Conservation (phyloP, 2,113 vertebrate genomes). For the Oncorhynchus nerka region DNA sequence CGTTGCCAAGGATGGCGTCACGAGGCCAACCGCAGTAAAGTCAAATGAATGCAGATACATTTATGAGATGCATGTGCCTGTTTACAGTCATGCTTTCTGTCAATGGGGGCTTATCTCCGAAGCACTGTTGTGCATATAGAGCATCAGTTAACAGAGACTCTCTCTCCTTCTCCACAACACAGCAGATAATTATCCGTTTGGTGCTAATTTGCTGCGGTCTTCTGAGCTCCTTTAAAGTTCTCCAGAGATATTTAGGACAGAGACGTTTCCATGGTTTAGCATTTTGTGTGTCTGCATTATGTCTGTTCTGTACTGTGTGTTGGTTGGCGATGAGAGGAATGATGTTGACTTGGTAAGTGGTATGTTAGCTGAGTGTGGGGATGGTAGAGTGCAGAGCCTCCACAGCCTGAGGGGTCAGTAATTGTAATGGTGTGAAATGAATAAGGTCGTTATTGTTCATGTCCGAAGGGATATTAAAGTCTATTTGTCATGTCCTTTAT, state of each 20-base stretch:
- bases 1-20: slow-evolving; percentile 36
- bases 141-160: slow-evolving; percentile 61
- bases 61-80: slow-evolving; percentile 68
- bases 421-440: slow-evolving; percentile 69
- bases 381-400: neutral
- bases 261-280: too few relatives aligned
- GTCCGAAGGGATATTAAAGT: slow-evolving; percentile 56
- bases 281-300: slow-evolving; percentile 1
- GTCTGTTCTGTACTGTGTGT: too few relatives aligned
- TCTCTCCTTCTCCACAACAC: slow-evolving; percentile 36
- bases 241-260: slow-evolving; percentile 29
- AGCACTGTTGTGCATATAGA: slow-evolving; percentile 52
- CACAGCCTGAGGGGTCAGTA: slow-evolving; percentile 44
- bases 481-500: slow-evolving; percentile 59
- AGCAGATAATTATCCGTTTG: slow-evolving; percentile 53
- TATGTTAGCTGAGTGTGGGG: neutral
- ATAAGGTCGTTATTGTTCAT: slow-evolving; percentile 70
- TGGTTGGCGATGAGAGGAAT: neutral
- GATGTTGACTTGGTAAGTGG: slow-evolving; percentile 42
- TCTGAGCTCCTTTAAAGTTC: slow-evolving; percentile 25
- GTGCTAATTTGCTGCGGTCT: slow-evolving; percentile 40
- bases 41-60: slow-evolving; percentile 71
- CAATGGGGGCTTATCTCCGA: slow-evolving; percentile 48
- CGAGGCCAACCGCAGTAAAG: slow-evolving; percentile 40
- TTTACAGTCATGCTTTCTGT: slow-evolving; percentile 66